Evolutionary conservation across 2,797 vertebrate genomes (phyloP).

Genomic region (Heterohyrax brucei): DNA sequence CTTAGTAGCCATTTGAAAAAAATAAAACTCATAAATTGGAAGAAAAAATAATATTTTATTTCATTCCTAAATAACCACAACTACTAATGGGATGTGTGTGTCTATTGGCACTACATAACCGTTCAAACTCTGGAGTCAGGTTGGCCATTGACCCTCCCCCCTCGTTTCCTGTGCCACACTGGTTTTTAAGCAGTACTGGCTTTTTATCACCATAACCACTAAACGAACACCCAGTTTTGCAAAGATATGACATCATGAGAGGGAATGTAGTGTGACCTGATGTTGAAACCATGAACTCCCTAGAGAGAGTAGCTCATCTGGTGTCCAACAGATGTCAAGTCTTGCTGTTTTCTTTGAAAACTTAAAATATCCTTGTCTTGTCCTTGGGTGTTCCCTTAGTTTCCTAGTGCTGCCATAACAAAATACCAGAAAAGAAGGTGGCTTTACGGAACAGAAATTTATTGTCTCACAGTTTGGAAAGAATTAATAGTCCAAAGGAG

Average conservation of each 20-base stretch:
- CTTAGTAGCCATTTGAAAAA: slow-evolving; percentile 41
- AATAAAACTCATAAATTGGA: slow-evolving; percentile 40
- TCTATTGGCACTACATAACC: not conserved
- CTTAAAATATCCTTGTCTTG: not conserved
- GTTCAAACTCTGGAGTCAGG: not conserved
- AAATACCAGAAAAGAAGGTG: too few relatives aligned
- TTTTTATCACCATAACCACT: slow-evolving; percentile 51
- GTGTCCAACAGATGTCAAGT: slow-evolving; percentile 4
- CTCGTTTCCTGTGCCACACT: not conserved
- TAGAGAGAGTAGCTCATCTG: not conserved
- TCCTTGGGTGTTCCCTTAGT: not conserved
- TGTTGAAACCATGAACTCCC: not conserved
- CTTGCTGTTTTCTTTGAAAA: not conserved
- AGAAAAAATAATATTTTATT: slow-evolving; percentile 52
- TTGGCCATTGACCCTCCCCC: not conserved
- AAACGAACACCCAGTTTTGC: not conserved
- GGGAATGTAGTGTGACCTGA: not conserved
- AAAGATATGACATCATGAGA: not conserved
- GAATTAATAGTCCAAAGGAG: too few relatives aligned
- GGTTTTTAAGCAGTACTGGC: not conserved
- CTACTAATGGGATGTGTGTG: not conserved
- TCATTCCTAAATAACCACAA: slow-evolving; percentile 45
- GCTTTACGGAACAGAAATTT: too few relatives aligned
- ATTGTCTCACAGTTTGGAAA: too few relatives aligned
- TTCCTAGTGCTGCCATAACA: too few relatives aligned